phyloP scores from a whole-genome alignment of 2,113 vertebrate species.

The Serilophus lunatus region DNA sequence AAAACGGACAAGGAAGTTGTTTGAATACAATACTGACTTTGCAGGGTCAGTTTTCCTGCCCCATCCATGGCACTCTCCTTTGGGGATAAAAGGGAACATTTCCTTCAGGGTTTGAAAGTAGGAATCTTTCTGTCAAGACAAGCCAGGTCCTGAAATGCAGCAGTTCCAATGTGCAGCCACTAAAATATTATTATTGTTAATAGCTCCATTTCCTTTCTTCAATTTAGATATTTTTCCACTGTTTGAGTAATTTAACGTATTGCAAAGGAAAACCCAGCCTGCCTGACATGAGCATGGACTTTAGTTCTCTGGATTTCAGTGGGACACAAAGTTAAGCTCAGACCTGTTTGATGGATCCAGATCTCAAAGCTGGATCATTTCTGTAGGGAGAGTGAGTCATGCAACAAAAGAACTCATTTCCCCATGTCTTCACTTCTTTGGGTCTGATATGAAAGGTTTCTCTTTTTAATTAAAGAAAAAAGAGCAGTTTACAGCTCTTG shows the following conservation, averaged over 20 bases:
- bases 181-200: background rate
- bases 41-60: background rate
- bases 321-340: background rate
- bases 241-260: background rate
- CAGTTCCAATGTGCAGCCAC: background rate
- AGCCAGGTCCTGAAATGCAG: background rate
- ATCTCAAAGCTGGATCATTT: background rate
- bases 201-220: background rate
- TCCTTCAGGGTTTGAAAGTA: background rate
- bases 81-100: background rate
- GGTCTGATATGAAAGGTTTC: background rate
- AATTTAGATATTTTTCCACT: background rate
- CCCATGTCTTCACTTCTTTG: background rate
- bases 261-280: background rate
- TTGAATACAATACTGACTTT: fast-evolving
- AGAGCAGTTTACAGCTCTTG: background rate
- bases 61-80: background rate
- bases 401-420: background rate
- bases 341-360: background rate
- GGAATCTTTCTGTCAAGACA: background rate
- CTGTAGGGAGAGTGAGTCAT: background rate
- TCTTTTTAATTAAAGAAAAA: background rate
- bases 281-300: background rate
- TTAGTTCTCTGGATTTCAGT: background rate
- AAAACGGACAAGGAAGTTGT: background rate